Percentiles rank a stretch among this genome's conserved stretches.
These are phyloP conservation scores for Scylla paramamosain DNA, from an alignment of 1,140 invertebrate species.

Conservation along the genomic window DNA sequence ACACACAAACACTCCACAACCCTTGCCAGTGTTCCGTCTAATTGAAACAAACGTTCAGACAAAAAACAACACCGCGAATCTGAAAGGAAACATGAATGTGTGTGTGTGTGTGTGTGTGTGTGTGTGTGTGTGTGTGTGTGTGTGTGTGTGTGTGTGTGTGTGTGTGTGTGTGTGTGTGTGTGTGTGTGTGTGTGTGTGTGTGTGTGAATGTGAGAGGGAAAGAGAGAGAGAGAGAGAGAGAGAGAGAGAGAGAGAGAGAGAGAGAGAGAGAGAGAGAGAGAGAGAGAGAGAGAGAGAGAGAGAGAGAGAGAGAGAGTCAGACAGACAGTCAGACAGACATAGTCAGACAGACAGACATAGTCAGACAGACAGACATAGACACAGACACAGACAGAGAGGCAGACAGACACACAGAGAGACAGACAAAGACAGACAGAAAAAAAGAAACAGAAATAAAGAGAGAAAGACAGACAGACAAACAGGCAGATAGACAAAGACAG, in stretches of 20 bases:
- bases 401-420: slow-evolving; percentile 45
- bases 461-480: background rate
- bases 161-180: slow-evolving; percentile 51
- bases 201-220: slow-evolving; percentile 31
- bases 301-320: slow-evolving; percentile 6
- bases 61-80: background rate
- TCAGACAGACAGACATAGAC: background rate
- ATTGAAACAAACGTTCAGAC: too few relatives aligned
- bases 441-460: background rate
- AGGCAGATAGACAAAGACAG: too few relatives aligned
- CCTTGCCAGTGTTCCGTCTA: too few relatives aligned
- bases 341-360: background rate
- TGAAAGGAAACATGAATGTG: background rate
- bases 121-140: slow-evolving; percentile 52
- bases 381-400: slow-evolving; percentile 41
- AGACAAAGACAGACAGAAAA: slow-evolving; percentile 22
- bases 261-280: slow-evolving; percentile 14
- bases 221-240: background rate
- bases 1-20: too few relatives aligned
- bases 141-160: slow-evolving; percentile 52
- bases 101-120: slow-evolving; percentile 32
- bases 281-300: slow-evolving; percentile 14
- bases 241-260: background rate
- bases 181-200: slow-evolving; percentile 55
- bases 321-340: background rate